Percentiles rank a stretch among this genome's conserved stretches.
phyloP scores from a whole-genome alignment of 2,797 vertebrate genomes.

The Salmo trutta region DNA sequence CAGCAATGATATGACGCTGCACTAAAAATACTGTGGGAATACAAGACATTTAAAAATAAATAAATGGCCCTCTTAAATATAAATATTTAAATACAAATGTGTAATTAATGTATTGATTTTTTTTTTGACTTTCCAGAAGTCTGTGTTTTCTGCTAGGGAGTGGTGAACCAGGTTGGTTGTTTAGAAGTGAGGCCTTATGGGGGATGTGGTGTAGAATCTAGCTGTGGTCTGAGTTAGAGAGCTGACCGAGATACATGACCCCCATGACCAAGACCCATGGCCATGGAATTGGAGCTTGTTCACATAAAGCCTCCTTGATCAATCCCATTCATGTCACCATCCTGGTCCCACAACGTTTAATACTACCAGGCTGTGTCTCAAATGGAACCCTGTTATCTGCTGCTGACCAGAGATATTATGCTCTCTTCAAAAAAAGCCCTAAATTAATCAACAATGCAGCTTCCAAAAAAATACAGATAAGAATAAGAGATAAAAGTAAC shows the following conservation, averaged over 20 bases:
- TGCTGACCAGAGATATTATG: no score
- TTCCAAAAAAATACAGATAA: no score
- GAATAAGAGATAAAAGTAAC: no score
- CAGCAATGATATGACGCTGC: constrained; percentile 60
- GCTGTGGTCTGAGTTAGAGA: constrained; percentile 75
- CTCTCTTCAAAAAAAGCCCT: no score
- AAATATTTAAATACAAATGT: constrained; percentile 82
- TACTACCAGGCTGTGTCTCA: no score
- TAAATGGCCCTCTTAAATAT: constrained; percentile 71
- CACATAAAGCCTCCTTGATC: constrained; percentile 78
- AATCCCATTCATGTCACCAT: constrained; percentile 68
- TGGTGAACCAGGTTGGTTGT: constrained; percentile 77
- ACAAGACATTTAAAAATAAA: constrained; percentile 59
- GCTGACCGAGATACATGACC: constrained; percentile 65
- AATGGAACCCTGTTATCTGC: no score
- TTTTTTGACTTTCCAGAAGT: constrained; percentile 74
- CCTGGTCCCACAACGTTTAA: not conserved
- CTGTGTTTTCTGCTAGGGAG: constrained; percentile 72
- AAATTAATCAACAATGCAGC: no score
- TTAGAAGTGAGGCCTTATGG: constrained; percentile 78
- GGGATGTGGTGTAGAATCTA: constrained; percentile 74
- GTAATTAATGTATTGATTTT: constrained; percentile 84
- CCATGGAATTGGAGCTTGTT: constrained; percentile 66
- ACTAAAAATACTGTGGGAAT: constrained; percentile 72
- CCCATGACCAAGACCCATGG: constrained; percentile 41